Conservation (phyloP, 2,797 vertebrate genomes). For the Perdix hodgsoniae region DNA sequence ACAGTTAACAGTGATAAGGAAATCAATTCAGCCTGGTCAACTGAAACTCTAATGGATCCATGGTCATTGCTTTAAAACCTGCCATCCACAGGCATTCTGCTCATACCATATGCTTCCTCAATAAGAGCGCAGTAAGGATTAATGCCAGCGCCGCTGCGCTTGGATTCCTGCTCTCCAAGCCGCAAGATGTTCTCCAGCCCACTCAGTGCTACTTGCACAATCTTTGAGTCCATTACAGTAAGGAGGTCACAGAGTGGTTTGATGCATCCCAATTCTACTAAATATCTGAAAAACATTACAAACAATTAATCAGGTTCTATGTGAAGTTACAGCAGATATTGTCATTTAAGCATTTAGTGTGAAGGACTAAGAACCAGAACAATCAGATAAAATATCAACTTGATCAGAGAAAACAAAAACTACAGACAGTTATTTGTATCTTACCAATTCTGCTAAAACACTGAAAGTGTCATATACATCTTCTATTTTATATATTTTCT, state of each 20-base stretch:
- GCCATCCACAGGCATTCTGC: neutral
- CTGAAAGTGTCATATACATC: neutral
- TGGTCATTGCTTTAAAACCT: neutral
- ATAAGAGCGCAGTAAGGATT: constrained; percentile 97
- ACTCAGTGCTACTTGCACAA: constrained; percentile 95
- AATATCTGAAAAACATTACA: constrained; percentile 84
- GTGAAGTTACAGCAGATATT: neutral
- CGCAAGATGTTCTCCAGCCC: constrained; percentile 96
- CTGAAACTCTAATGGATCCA: neutral
- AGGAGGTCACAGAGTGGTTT: constrained; percentile 97
- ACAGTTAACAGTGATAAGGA: neutral
- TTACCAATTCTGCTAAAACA: neutral
- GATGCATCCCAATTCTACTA: constrained; percentile 96
- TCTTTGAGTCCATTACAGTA: constrained; percentile 98
- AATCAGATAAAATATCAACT: neutral
- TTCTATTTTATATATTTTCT: neutral
- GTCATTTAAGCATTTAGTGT: neutral
- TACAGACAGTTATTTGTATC: neutral
- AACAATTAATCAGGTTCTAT: neutral
- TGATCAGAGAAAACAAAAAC: neutral
- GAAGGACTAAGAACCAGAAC: neutral
- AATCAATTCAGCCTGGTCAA: neutral
- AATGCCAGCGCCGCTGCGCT: constrained; percentile 90
- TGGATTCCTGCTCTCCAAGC: constrained; percentile 95
- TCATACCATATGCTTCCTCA: constrained; percentile 95